Evolutionary conservation across 2,797 vertebrate species (phyloP), one percentile per base, ranked within the genome.

Genomic region (Gymnothorax reevesii): DNA sequence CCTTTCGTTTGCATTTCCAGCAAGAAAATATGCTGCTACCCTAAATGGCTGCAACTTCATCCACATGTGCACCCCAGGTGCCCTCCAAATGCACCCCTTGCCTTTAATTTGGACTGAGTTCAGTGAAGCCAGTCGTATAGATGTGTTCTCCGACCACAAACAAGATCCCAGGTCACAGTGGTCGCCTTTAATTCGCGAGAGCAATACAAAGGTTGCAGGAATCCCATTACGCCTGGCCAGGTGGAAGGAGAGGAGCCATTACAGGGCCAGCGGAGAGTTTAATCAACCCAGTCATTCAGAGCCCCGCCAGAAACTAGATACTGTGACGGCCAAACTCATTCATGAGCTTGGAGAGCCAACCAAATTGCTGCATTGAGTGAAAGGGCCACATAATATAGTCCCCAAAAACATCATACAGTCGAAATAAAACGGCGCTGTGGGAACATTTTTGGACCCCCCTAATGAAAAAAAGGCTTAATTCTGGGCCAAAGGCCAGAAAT

Each of bases 261-360:
- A 15, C 83, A 27, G 22, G 25, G 84, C 54, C 82, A 10, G 12
- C 27, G 64, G 17, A 71, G 85, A 71, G 27, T 89, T 85, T 60
- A 62, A 82, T 85, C 57, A 84, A 22, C 20, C 83, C 20, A 87
- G 84, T 17, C 89, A 75, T 86, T 5, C 83, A 83, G 88, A 90
- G 88, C 86, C 57, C 77, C 88, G 80, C 60, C 49, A 0, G 69
- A 89, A 91, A 90, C 90, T 88, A 83, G 88, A 88, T 54, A 83
- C n/a, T 33, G n/a, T 12, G 59, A 69, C 86, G 89, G 54, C 80
- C 62, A 79, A 83, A 22, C 87, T 89, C 12, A 89, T n/a, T 42
- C 25, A 87, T 57, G 87, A 55, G 0, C 17, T 10, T 17, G 49
- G 33, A 54, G 33, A n/a, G 75, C 49, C 42, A 5, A 22, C 49